A percentile compares a stretch with the other conserved stretches of the same genome.
Evolutionary conservation across 2,888 invertebrate species (phyloP).

Genomic region (Leptopilina drosophilae): DNA sequence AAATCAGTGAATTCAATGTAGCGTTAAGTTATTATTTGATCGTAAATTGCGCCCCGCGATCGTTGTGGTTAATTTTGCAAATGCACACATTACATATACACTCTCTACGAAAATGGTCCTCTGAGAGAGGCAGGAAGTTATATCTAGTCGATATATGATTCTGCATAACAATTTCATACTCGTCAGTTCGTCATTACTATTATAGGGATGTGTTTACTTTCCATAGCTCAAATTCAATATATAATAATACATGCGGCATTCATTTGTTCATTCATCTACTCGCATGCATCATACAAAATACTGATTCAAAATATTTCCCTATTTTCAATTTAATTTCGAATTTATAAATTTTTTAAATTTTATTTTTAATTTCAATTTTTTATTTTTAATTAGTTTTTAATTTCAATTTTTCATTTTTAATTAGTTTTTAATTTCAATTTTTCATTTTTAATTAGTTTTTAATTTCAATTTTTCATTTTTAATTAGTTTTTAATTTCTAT

Average conservation of each 20-base stretch:
- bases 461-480: too few species aligned
- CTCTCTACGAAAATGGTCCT: conserved; percentile 58
- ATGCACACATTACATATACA: conserved; percentile 53
- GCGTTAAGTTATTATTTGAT: conserved; percentile 61
- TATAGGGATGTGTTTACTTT: conserved; percentile 41
- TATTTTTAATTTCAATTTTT: too few species aligned
- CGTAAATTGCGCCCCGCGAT: conserved; percentile 59
- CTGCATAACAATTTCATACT: conserved; percentile 56
- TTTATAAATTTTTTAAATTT: too few species aligned
- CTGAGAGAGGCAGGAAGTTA: conserved; percentile 52
- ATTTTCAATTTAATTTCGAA: too few species aligned
- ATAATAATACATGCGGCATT: neutral
- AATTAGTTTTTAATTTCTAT: too few species aligned
- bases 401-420: too few species aligned
- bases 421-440: too few species aligned
- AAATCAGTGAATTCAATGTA: conserved; percentile 48
- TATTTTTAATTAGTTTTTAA: too few species aligned
- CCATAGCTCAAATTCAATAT: neutral
- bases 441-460: too few species aligned
- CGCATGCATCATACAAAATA: too few species aligned
- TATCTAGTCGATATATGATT: conserved; percentile 55
- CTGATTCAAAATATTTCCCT: too few species aligned
- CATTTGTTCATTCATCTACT: too few species aligned
- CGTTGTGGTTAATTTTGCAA: conserved; percentile 57
- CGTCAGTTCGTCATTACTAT: conserved; percentile 52